phyloP scores from a whole-genome alignment of 2,113 vertebrate genomes.

The Oncorhynchus masou region DNA sequence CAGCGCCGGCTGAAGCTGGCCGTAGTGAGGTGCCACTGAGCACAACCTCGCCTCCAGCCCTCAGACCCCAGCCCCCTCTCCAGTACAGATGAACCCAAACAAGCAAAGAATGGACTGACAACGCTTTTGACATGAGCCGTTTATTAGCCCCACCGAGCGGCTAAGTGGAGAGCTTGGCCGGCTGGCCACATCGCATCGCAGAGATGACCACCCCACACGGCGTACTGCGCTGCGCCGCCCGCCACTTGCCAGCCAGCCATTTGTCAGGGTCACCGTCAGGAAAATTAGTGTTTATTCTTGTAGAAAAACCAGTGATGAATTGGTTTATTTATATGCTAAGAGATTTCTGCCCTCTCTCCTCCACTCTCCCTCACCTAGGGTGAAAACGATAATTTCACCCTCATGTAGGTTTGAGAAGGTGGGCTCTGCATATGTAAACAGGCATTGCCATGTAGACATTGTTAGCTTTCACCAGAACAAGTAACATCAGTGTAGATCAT shows the following conservation, averaged over 20 bases:
- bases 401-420: conserved; percentile 34
- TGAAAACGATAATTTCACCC: conserved; percentile 47
- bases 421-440: conserved; percentile 49
- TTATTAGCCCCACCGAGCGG: conserved; percentile 86
- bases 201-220: conserved; percentile 76
- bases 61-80: conserved; percentile 6
- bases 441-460: conserved; percentile 10
- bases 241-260: conserved; percentile 68
- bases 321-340: conserved; percentile 99
- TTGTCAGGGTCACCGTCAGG: conserved; percentile 92
- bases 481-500: conserved; percentile 36
- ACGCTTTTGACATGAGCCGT: conserved; percentile 88
- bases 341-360: conserved; percentile 39
- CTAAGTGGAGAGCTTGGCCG: conserved; percentile 65
- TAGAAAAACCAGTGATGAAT: conserved; percentile 92
- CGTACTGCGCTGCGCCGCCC: not conserved
- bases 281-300: conserved; percentile 93
- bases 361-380: conserved; percentile 2
- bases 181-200: conserved; percentile 1
- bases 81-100: conserved; percentile 89
- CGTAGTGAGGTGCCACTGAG: not conserved
- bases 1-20: not conserved
- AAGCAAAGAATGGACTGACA: conserved; percentile 95
- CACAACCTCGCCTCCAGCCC: conserved; percentile 19
- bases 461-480: conserved; percentile 25